Evolutionary conservation across 1,140 invertebrate species (phyloP), one percentile per base, ranked within the genome.

Genomic region (Drosophila leontia): DNA sequence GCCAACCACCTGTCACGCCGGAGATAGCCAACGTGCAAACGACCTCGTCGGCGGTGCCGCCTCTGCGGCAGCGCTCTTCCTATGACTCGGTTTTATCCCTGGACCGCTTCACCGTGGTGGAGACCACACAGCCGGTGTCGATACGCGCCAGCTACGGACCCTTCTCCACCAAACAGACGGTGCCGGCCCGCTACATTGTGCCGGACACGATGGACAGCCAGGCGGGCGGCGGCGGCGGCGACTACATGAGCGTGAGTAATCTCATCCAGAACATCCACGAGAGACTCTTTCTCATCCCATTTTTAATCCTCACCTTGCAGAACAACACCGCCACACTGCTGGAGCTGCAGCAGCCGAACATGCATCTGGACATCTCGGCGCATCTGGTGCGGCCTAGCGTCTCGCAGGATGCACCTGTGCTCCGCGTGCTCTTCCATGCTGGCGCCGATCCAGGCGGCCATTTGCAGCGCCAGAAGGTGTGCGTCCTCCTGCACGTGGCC

Each of bases 141-240:
- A 96, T 98, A 6, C 94, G 97, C 15, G 97, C 97, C 9, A 97
- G 96, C 7, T 98, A 98, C 82, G 98, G 98, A 4, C 97, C 97
- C 3, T 98, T 98, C 93, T 97, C 97, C 71, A 98, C 97, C 34
- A 98, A 98, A 85, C 97, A 98, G 93, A 98, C 97, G 2, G 97
- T 98, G 15, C 97, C 97, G n/a, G 96, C 97, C 0, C 94, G 97
- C n/a, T 97, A 97, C 82, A 95, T 97, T 63, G 96, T 97, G 13
- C 96, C 97, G 0, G 96, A 97, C 91, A 95, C 96, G 0, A 93
- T 97, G 70, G 96, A 95, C 13, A 74, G 93, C 71, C 85, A 78
- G 44, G 68, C 65, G 7, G 57, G 26, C 15, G 78, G 35, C 47
- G 23, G 78, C 23, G 91, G 35, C 47, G 23, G 78, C 23, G 91